A percentile compares a stretch with the other conserved stretches of the same genome.
Evolutionary conservation across 2,888 invertebrate genomes (phyloP).

Genomic region (Linnaemya vulpina): DNA sequence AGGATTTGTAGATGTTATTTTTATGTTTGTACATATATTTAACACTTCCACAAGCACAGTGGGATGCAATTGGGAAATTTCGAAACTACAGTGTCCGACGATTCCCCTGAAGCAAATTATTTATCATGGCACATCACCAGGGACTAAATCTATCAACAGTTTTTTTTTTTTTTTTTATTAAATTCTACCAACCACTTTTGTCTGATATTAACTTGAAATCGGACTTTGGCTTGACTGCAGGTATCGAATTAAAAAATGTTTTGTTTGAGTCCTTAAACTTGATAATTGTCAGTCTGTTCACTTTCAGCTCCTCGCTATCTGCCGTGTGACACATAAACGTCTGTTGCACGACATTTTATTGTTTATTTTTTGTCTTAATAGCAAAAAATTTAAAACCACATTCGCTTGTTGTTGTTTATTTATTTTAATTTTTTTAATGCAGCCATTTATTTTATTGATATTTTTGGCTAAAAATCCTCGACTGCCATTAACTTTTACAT

Average conservation of each 20-base stretch:
- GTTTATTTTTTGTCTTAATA: not conserved
- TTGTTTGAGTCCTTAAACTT: no score
- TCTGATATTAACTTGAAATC: no score
- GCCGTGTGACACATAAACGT: not conserved
- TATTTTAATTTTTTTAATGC: conserved; percentile 36
- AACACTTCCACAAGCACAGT: not conserved
- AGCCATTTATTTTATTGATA: conserved; percentile 32
- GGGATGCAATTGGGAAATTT: no score
- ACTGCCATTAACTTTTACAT: conserved; percentile 43
- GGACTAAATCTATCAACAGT: no score
- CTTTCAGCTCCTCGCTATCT: not conserved
- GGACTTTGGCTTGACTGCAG: no score
- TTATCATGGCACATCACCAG: not conserved
- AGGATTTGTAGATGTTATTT: conserved; percentile 11
- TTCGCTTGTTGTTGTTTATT: not conserved
- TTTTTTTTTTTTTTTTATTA: no score
- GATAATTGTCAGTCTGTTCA: no score
- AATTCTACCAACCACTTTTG: no score
- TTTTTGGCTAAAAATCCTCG: conserved; percentile 16
- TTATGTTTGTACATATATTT: not conserved
- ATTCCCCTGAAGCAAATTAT: not conserved
- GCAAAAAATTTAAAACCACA: not conserved
- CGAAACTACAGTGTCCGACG: no score
- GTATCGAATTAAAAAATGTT: no score
- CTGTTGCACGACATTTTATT: not conserved